Percentiles rank a stretch among this genome's conserved stretches.
Evolutionary conservation across 2,797 vertebrate species (phyloP).

Genomic region (Acanthis flammea): DNA sequence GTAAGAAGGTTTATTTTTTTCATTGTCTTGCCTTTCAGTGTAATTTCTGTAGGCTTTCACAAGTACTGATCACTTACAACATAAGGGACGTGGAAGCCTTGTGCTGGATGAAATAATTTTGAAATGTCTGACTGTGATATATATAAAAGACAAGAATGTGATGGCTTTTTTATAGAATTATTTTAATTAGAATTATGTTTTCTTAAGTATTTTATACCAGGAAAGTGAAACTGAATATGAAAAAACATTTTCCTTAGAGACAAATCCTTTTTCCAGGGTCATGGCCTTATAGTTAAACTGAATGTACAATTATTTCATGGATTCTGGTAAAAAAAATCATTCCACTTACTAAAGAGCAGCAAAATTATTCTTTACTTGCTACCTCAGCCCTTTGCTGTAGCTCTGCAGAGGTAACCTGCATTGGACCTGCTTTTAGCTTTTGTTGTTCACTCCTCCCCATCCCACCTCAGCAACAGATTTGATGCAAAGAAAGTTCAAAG

Average conservation of each 20-base stretch:
- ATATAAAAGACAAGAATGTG: slow-evolving; percentile 11
- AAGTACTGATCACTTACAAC: not conserved
- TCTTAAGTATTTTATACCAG: slow-evolving; percentile 46
- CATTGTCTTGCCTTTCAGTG: not conserved
- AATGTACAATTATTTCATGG: slow-evolving; percentile 14
- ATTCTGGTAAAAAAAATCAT: not conserved
- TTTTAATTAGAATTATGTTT: slow-evolving; percentile 50
- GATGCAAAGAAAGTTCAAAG: not conserved
- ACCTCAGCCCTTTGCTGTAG: not conserved
- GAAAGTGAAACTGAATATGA: slow-evolving; percentile 42
- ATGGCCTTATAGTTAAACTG: not conserved
- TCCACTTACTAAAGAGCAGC: not conserved
- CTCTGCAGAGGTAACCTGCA: not conserved
- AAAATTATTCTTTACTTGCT: not conserved
- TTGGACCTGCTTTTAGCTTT: not conserved
- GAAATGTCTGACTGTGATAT: not conserved
- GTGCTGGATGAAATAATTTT: slow-evolving; percentile 18
- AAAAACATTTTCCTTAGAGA: slow-evolving; percentile 33
- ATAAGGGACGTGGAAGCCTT: not conserved
- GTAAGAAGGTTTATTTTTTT: not conserved
- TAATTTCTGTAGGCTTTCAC: slow-evolving; percentile 15
- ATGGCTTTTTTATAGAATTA: slow-evolving; percentile 40
- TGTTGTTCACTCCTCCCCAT: not conserved
- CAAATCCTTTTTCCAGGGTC: slow-evolving; percentile 11
- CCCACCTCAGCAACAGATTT: not conserved